phyloP scores from a whole-genome alignment of 2,888 invertebrate species.

The Melanostoma mellinum region DNA sequence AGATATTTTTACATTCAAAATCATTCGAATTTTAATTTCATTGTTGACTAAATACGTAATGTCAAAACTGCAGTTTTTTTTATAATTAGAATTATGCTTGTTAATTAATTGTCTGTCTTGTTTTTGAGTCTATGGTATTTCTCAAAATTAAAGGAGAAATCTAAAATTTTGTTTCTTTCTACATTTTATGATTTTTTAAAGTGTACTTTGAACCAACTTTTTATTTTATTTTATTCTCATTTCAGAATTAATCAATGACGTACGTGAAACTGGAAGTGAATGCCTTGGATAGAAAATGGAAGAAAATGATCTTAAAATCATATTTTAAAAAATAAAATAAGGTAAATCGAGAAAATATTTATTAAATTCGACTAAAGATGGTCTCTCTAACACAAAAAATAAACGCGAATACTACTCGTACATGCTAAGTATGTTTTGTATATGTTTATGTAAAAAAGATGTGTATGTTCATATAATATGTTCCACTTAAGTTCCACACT shows the following conservation, averaged over 20 bases:
- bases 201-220: too few relatives aligned
- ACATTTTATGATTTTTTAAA: too few relatives aligned
- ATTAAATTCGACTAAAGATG: conserved; percentile 70
- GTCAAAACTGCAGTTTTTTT: conserved; percentile 1
- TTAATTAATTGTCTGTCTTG: too few relatives aligned
- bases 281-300: conserved; percentile 41
- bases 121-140: too few relatives aligned
- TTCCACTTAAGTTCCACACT: conserved; percentile 46
- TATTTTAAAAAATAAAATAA: conserved; percentile 36
- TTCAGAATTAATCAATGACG: too few relatives aligned
- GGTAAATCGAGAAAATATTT: conserved; percentile 13
- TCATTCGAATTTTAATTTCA: conserved; percentile 16
- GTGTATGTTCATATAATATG: conserved; percentile 44
- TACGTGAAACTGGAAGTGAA: not conserved
- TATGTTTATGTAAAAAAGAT: conserved; percentile 54
- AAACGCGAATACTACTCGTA: conserved; percentile 42
- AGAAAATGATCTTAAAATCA: conserved; percentile 62
- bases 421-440: conserved; percentile 21
- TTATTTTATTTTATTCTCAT: too few relatives aligned
- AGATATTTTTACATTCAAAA: conserved; percentile 50
- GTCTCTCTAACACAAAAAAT: conserved; percentile 42
- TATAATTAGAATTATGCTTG: too few relatives aligned
- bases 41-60: conserved; percentile 17
- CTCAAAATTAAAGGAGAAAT: too few relatives aligned
- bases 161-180: too few relatives aligned